Evolutionary conservation across 2,797 vertebrate species (phyloP), one percentile per base, ranked within the genome.

Genomic region (Melanogrammus aeglefinus): DNA sequence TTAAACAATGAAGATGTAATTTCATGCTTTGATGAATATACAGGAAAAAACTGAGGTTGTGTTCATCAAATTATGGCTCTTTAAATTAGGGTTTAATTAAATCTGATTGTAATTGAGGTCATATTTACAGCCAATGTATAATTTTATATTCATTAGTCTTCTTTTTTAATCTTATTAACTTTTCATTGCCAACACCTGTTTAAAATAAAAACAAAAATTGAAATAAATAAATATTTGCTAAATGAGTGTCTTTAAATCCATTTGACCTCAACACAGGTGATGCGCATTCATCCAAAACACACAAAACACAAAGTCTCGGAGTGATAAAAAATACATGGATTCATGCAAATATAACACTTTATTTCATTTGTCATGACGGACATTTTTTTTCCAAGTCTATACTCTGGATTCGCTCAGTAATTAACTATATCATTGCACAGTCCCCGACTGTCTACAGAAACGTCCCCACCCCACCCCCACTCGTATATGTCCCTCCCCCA

Each of bases 311-410:
- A 92, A 18, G 5, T 86, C 91, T 93, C 85, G 92, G 89, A 86
- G 91, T 75, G 76, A 93, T 90, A 93, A 93, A 94, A 94, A 94
- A 94, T 94, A 94, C 94, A 93, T 91, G 89, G 90, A 93, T 89
- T 95, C 94, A 95, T 95, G 94, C 94, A 95, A 94, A 94, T 94
- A 95, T 94, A 94, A 94, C 94, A 94, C 92, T 94, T 94, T 94
- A 91, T 93, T 94, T 93, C 77, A 89, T 89, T 91, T 92, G 83
- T 91, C 86, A 82, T 89, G 82, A 82, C 83, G 86, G 80, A 91
- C 84, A 86, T 87, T 86, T 90, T 87, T 86, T 90, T 87, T 87
- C 80, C 87, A 89, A 80, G 86, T 92, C 85, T 92, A 91, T 91
- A 91, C 83, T 90, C 85, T 90, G 87, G 82, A 86, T 89, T 87